Conservation (phyloP, 2,113 vertebrate species). For the Pycnonotus jocosus region DNA sequence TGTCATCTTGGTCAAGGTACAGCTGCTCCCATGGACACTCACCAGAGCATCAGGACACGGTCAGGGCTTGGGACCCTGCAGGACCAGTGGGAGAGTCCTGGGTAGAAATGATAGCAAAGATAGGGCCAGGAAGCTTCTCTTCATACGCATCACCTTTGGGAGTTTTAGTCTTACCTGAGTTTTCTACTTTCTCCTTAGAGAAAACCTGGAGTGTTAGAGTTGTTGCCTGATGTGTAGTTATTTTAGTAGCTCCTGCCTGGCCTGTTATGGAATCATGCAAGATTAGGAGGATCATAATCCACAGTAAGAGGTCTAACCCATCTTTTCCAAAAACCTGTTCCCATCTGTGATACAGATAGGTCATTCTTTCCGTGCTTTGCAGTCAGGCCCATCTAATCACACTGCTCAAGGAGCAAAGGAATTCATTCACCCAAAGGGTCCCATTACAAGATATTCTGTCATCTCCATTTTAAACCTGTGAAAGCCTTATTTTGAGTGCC, state of each 20-base stretch:
- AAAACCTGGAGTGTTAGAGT: not conserved
- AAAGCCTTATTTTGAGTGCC: constrained; percentile 33
- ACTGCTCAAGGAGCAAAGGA: constrained; percentile 6
- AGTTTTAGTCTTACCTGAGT: not conserved
- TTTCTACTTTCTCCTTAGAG: not conserved
- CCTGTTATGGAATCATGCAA: not conserved
- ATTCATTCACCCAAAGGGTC: constrained; percentile 19
- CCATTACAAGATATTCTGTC: constrained; percentile 30
- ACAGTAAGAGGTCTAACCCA: not conserved
- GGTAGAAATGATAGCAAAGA: not conserved
- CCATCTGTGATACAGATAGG: not conserved
- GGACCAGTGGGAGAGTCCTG: not conserved
- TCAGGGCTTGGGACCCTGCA: not conserved
- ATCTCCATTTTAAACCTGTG: constrained; percentile 46
- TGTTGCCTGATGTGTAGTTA: not conserved
- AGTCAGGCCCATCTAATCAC: not conserved
- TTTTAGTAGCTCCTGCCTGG: not conserved
- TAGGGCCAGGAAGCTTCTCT: not conserved
- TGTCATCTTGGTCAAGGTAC: not conserved
- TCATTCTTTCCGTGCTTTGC: not conserved
- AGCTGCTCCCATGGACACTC: not conserved
- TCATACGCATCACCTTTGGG: not conserved
- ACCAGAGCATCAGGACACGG: accelerated
- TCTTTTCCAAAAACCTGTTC: not conserved
- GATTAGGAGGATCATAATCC: not conserved